A percentile compares a stretch with the other conserved stretches of the same genome.
Conservation (phyloP, 2,113 vertebrate genomes). For the Butorides virescens region DNA sequence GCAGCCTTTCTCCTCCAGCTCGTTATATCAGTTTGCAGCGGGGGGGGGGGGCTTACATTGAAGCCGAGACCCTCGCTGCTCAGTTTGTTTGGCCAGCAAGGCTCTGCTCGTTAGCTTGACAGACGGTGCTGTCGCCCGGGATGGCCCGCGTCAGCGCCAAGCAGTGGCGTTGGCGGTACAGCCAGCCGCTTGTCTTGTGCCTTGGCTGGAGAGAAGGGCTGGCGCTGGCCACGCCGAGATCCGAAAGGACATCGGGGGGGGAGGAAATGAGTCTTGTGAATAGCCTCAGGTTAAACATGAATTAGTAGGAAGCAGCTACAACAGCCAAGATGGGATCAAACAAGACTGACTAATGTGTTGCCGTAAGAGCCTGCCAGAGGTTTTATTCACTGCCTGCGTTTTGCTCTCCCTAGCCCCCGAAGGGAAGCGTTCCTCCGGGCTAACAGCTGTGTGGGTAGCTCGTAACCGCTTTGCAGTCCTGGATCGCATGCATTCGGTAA, state of each 20-base stretch:
- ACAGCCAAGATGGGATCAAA: slow-evolving; percentile 27
- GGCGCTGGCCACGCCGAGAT: neutral
- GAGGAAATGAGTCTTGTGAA: slow-evolving; percentile 13
- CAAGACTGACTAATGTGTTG: slow-evolving; percentile 23
- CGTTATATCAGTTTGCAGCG: neutral
- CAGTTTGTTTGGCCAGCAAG: slow-evolving; percentile 47
- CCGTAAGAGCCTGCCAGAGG: slow-evolving; percentile 35
- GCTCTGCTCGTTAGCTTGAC: slow-evolving; percentile 70
- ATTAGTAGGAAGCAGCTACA: slow-evolving; percentile 53
- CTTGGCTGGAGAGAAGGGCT: slow-evolving; percentile 39
- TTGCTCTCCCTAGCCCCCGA: slow-evolving; percentile 83
- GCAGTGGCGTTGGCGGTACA: slow-evolving; percentile 3
- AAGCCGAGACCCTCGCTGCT: slow-evolving; percentile 35
- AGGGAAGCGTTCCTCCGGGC: slow-evolving; percentile 93
- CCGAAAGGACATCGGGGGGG: neutral
- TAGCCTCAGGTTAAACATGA: slow-evolving; percentile 58
- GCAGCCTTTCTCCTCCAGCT: slow-evolving; percentile 28
- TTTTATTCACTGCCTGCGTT: slow-evolving; percentile 21
- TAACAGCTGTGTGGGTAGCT: slow-evolving; percentile 97
- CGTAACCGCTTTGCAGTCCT: slow-evolving; percentile 94
- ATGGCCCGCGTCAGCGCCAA: slow-evolving; percentile 28
- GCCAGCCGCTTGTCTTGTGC: slow-evolving; percentile 36
- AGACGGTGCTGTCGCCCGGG: slow-evolving; percentile 46
- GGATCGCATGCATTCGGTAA: slow-evolving; percentile 97
- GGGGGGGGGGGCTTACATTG: neutral